Conservation (phyloP, 2,888 invertebrate genomes). For the Pachymerium ferrugineum region DNA sequence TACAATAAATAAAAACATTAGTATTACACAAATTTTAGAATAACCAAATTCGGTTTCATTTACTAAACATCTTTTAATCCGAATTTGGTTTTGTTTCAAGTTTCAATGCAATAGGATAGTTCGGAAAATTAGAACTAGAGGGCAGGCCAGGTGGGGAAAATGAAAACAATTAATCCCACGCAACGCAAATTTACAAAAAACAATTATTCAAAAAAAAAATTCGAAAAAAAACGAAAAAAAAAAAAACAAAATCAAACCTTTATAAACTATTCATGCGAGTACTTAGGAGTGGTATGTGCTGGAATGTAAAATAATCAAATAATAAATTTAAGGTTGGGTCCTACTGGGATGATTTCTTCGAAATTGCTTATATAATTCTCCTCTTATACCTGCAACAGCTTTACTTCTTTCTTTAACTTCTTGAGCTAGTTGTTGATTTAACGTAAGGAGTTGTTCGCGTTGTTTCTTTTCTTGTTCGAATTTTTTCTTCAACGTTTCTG, state of each 20-base stretch:
- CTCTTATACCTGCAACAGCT: constrained; percentile 74
- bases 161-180: no score
- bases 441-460: constrained; percentile 78
- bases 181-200: constrained; percentile 28
- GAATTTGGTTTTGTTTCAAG: no score
- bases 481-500: constrained; percentile 59
- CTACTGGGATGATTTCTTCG: background rate
- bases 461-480: constrained; percentile 78
- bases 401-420: constrained; percentile 88
- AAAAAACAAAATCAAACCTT: background rate
- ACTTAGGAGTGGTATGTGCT: constrained; percentile 19
- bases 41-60: no score
- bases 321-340: background rate
- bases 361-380: background rate
- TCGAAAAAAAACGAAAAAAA: constrained; percentile 4
- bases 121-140: no score
- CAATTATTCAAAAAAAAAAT: background rate
- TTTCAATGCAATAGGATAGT: no score
- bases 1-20: no score
- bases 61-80: no score
- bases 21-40: background rate
- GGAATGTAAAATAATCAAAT: constrained; percentile 1
- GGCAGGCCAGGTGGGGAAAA: no score
- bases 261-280: background rate
- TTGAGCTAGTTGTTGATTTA: constrained; percentile 86